Evolutionary conservation across 2,113 vertebrate species (phyloP).

Genomic region (Paralichthys olivaceus): DNA sequence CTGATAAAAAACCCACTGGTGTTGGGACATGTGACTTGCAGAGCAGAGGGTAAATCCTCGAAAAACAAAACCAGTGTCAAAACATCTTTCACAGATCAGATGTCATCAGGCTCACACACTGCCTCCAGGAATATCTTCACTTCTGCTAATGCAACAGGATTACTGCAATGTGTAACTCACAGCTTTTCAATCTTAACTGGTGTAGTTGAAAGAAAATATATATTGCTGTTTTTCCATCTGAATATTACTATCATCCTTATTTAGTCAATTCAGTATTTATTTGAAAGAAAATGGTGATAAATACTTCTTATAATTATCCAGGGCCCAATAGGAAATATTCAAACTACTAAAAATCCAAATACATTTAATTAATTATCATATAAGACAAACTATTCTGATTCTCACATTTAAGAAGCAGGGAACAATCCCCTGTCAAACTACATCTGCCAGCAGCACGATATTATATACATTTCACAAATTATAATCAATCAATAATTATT

Average conservation of each 20-base stretch:
- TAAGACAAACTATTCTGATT: too few relatives aligned
- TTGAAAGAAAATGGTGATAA: neutral
- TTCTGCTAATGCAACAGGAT: constrained; percentile 14
- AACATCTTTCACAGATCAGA: constrained; percentile 50
- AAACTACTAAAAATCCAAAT: neutral
- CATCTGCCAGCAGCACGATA: too few relatives aligned
- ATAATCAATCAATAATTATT: neutral
- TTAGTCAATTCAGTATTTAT: neutral
- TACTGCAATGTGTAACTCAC: constrained; percentile 8
- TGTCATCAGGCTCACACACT: constrained; percentile 26
- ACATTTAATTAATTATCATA: too few relatives aligned
- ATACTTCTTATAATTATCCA: neutral
- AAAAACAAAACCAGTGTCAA: constrained; percentile 36
- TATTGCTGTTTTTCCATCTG: neutral
- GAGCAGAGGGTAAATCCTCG: constrained; percentile 6
- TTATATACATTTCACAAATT: neutral
- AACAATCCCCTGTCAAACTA: too few relatives aligned
- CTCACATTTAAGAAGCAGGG: too few relatives aligned
- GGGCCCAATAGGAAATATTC: neutral
- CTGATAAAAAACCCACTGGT: constrained; percentile 35
- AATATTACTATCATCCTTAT: neutral
- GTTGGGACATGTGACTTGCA: constrained; percentile 8
- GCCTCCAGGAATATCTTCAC: constrained; percentile 21
- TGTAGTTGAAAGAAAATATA: neutral
- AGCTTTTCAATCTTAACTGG: constrained; percentile 3